phyloP scores from a whole-genome alignment of 2,797 vertebrate genomes.

The Phoebastria nigripes region DNA sequence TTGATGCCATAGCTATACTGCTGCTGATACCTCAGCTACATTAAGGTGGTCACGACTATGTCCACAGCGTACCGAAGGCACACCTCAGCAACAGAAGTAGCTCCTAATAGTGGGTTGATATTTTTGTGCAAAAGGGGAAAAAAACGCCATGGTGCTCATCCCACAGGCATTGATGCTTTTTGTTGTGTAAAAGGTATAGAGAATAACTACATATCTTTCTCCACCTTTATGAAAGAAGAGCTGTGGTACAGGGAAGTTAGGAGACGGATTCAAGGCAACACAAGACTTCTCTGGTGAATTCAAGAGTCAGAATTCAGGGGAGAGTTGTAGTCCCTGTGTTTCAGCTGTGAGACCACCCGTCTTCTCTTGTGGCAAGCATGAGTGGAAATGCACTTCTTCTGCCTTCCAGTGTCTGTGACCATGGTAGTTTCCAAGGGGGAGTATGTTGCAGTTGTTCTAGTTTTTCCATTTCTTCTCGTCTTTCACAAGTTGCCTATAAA shows the following conservation, averaged over 20 bases:
- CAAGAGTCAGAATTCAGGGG: neutral
- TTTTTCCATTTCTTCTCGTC: slow-evolving; percentile 44
- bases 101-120: neutral
- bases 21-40: neutral
- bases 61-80: rapidly evolving
- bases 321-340: neutral
- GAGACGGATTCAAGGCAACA: neutral
- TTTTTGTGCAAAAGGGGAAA: neutral
- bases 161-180: neutral
- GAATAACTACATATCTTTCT: neutral
- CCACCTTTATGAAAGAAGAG: neutral
- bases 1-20: neutral
- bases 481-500: slow-evolving; percentile 3
- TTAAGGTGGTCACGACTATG: rapidly evolving
- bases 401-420: neutral
- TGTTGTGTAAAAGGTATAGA: neutral
- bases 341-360: neutral
- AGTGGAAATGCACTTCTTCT: neutral
- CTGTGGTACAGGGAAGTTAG: neutral
- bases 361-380: neutral
- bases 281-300: neutral
- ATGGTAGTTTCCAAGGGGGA: neutral
- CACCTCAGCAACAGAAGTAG: neutral
- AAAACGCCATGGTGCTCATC: neutral
- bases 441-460: neutral